phyloP scores from a whole-genome alignment of 2,797 vertebrate species.

The Urosaurus nigricauda region DNA sequence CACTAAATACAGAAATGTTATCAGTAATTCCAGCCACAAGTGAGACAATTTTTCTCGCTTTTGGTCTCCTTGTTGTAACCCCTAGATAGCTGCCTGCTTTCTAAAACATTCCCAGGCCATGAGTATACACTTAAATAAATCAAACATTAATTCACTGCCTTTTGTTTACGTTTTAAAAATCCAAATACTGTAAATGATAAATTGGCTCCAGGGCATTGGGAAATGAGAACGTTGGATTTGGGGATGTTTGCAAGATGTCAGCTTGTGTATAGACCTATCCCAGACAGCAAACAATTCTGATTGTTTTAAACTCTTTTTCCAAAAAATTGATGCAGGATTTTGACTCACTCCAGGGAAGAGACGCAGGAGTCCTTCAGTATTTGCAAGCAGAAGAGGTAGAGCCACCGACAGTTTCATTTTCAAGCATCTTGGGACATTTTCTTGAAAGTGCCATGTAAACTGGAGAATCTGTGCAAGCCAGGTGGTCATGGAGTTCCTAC shows the following conservation, averaged over 20 bases:
- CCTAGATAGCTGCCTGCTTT: too few species aligned
- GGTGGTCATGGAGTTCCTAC: fast-evolving
- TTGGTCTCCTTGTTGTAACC: too few species aligned
- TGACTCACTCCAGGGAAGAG: neutral
- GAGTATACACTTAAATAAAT: too few species aligned
- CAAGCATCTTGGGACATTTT: neutral
- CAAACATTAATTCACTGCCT: too few species aligned
- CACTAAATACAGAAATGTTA: too few species aligned
- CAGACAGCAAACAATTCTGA: neutral
- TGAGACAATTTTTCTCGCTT: too few species aligned
- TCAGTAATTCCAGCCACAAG: too few species aligned
- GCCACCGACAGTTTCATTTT: neutral
- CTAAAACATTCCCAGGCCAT: too few species aligned
- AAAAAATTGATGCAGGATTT: slow-evolving; percentile 24
- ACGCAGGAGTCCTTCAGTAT: neutral
- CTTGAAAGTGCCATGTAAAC: slow-evolving; percentile 19
- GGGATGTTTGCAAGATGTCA: neutral
- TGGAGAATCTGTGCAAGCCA: neutral
- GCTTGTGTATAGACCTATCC: neutral
- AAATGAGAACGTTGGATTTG: neutral
- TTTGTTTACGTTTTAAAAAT: too few species aligned
- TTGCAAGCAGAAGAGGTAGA: neutral
- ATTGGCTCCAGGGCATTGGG: neutral
- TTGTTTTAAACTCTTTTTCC: neutral
- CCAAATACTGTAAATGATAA: too few species aligned